Evolutionary conservation across 2,888 invertebrate species (phyloP).

Genomic region (Merodon equestris): DNA sequence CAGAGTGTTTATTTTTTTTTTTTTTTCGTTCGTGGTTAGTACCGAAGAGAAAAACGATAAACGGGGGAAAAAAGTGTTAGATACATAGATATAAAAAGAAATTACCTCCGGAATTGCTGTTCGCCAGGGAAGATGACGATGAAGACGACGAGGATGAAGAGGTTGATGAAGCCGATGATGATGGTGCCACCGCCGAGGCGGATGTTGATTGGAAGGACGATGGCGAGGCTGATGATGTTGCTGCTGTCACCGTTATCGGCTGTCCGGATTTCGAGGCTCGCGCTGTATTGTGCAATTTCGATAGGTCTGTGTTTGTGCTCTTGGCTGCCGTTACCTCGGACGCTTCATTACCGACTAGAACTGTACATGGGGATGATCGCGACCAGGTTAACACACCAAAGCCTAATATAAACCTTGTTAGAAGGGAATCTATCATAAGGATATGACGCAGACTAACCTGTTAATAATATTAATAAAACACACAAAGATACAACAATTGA

Average conservation of each 20-base stretch:
- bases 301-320: conserved; percentile 85
- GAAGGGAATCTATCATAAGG: not conserved
- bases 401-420: conserved; percentile 79
- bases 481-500: conserved; percentile 90
- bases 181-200: conserved; percentile 78
- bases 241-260: conserved; percentile 80
- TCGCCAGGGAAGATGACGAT: conserved; percentile 82
- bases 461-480: conserved; percentile 91
- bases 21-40: conserved; percentile 56
- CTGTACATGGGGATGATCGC: conserved; percentile 90
- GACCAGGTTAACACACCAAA: conserved; percentile 92
- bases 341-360: conserved; percentile 89
- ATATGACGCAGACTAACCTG: conserved; percentile 82
- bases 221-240: conserved; percentile 78
- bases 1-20: conserved; percentile 26
- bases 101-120: conserved; percentile 65
- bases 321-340: conserved; percentile 85
- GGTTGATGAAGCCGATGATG: conserved; percentile 80
- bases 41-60: conserved; percentile 33
- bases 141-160: conserved; percentile 81
- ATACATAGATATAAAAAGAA: not conserved
- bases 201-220: conserved; percentile 86
- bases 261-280: conserved; percentile 81
- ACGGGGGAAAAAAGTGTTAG: conserved; percentile 7
- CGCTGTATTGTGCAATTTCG: conserved; percentile 84